Evolutionary conservation across 64 coral and sea anemone genomes (phyloP).

Genomic region (Orbicella faveolata): DNA sequence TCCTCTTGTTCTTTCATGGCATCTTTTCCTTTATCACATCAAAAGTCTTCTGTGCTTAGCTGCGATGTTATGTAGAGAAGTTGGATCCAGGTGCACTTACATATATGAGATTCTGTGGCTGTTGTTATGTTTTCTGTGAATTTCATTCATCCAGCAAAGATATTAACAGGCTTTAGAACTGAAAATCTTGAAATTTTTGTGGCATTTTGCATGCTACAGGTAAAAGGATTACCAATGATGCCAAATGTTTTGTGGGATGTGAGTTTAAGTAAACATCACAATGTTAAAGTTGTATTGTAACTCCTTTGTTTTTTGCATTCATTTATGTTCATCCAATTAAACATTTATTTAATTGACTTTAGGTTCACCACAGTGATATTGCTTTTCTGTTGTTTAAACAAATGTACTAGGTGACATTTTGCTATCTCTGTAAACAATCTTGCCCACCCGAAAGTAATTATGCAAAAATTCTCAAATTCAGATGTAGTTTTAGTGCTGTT

Average conservation of each 20-base stretch:
- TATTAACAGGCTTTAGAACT: neutral
- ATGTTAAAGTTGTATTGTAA: slow-evolving; percentile 14
- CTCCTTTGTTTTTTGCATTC: slow-evolving; percentile 16
- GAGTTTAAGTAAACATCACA: slow-evolving; percentile 31
- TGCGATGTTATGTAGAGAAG: slow-evolving; percentile 7
- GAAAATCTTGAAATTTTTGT: slow-evolving; percentile 18
- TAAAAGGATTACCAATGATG: neutral
- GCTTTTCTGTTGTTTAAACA: slow-evolving; percentile 18
- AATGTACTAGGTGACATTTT: neutral
- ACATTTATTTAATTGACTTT: slow-evolving; percentile 40
- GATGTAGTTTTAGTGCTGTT: neutral
- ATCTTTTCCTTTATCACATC: slow-evolving; percentile 16
- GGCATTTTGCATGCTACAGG: slow-evolving; percentile 14
- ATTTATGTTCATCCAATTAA: slow-evolving; percentile 42
- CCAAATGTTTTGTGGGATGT: neutral
- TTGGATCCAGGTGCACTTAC: neutral
- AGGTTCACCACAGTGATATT: slow-evolving; percentile 26
- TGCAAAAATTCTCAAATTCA: neutral
- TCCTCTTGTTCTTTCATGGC: slow-evolving; percentile 58
- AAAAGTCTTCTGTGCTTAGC: slow-evolving; percentile 12
- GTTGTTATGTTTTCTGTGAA: neutral
- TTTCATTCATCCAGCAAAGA: neutral
- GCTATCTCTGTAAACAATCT: slow-evolving; percentile 40
- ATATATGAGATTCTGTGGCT: neutral
- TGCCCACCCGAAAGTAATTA: neutral